Evolutionary conservation across 2,797 vertebrate genomes (phyloP).

Genomic region (Pachyuromys duprasi): DNA sequence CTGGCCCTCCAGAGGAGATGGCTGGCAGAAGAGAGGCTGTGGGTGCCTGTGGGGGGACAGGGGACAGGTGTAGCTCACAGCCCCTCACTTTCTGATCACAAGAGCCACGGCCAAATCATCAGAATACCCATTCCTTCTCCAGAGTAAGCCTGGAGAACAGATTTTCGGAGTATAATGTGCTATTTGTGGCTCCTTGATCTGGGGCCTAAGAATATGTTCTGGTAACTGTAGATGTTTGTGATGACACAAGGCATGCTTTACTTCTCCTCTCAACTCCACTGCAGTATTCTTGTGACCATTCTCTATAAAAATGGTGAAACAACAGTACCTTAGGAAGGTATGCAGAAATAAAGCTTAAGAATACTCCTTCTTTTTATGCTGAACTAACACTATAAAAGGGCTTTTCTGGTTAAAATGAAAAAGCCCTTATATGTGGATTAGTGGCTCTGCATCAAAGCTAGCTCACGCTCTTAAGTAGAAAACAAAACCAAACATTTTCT

Average conservation of each 20-base stretch:
- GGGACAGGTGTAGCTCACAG: background rate
- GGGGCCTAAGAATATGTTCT: background rate
- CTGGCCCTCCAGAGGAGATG: background rate
- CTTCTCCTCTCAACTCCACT: background rate
- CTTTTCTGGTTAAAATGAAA: slow-evolving; percentile 31
- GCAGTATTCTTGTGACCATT: slow-evolving; percentile 25
- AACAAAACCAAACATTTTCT: background rate
- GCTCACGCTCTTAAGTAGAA: slow-evolving; percentile 8
- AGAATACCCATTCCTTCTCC: background rate
- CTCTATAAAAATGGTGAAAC: slow-evolving; percentile 11
- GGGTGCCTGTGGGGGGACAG: background rate
- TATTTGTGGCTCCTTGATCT: background rate
- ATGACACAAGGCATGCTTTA: background rate
- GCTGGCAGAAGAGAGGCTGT: background rate
- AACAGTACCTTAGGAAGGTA: slow-evolving; percentile 3
- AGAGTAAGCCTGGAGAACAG: background rate
- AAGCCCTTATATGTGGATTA: background rate
- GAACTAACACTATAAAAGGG: background rate
- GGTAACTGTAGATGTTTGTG: background rate
- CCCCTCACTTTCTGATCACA: background rate
- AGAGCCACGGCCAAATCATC: background rate
- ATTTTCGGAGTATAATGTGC: background rate
- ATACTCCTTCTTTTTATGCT: background rate
- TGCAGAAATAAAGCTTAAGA: slow-evolving; percentile 34
- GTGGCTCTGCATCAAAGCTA: background rate